Evolutionary conservation across 2,888 invertebrate species (phyloP), one percentile per base, ranked within the genome.

Genomic region (Digitonthophagus gazella): DNA sequence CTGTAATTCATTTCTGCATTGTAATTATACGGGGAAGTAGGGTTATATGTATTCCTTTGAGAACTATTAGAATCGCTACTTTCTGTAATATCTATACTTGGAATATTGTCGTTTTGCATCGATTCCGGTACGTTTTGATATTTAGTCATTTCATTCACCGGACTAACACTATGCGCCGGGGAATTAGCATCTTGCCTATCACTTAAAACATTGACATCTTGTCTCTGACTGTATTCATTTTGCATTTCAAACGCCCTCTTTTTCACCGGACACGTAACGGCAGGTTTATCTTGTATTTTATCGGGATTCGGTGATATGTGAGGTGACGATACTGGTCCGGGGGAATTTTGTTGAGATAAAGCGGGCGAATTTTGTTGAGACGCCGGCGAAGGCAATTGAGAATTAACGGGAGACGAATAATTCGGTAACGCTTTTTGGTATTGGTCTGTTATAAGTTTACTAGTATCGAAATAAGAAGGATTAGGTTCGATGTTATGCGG

Each of bases 241-340:
- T 83, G 81, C 16, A 73, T 76, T 77, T 84, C 87, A 73, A 89
- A 89, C 44, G 84, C 85, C 56, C 90, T 83, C 77, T 90, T 90
- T 77, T 90, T 90, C 54, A 89, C 88, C 6, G 89, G 89, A 76
- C 28, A 44, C 28, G 28, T 11, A 6, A 44, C 28, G 1, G 28
- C 8, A 8, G 6, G 28, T 44, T 44, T 44, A 8, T 44, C 28
- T 44, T 8, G 57, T n/a, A 54, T 69, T 58, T 56, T 28, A 18
- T 67, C 67, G 11, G 66, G 58, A 6, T 67, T 69, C 11, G 67
- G 69, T 14, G 71, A 65, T 18, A 68, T 56, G 54, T 70, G 72
- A 20, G 70, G 71, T 20, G 72, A 72, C n/a, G n/a, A n/a, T n/a
- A 69, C 20, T 3, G 67, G 28, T 44, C 44, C 57, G 2, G 71